Evolutionary conservation across 2,113 vertebrate genomes (phyloP), one percentile per base, ranked within the genome.

Genomic region (Alosa alosa): DNA sequence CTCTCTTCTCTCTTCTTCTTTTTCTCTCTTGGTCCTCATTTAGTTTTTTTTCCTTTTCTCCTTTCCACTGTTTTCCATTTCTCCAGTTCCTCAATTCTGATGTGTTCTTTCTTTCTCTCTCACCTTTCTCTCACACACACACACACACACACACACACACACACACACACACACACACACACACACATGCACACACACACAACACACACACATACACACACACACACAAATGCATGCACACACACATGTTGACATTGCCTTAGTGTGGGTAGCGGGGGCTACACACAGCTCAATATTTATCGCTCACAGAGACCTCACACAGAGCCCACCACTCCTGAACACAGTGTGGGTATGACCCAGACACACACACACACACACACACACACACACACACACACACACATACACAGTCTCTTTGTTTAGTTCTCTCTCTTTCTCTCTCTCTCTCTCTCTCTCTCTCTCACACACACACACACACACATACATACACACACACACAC

Each of bases 401-500:
- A 57, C n/a, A 31, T n/a, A n/a, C n/a, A 46, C 50, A 64, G 47
- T 47, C 47, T 47, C 47, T 47, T 47, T 47, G 47, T 47, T 47
- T 10, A 6, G 6, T 82, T 78, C 18, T 47, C 47, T 47, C 47
- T 47, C 47, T 47, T 6, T 47, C 47, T 81, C 64, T 31, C 64
- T 11, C 64, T 31, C 10, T 47, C 47, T 81, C 64, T 31, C 64
- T 11, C 64, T 31, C 10, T 15, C 50, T 15, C 50, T 15, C 50
- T 15, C 25, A 2, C 64, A 31, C n/a, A 4, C 60, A 25, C 60
- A 25, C 60, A 10, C 20, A 9, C 60, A 68, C 60, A 68, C 60
- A 68, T n/a, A 68, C 60, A 31, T n/a, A 72, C 22, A 11, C n/a
- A 72, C 64, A 72, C n/a, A 57, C 0, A 87, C 64, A 86, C 45